phyloP scores from a whole-genome alignment of 1,140 invertebrate genomes.

The Chrysomallon squamiferum region DNA sequence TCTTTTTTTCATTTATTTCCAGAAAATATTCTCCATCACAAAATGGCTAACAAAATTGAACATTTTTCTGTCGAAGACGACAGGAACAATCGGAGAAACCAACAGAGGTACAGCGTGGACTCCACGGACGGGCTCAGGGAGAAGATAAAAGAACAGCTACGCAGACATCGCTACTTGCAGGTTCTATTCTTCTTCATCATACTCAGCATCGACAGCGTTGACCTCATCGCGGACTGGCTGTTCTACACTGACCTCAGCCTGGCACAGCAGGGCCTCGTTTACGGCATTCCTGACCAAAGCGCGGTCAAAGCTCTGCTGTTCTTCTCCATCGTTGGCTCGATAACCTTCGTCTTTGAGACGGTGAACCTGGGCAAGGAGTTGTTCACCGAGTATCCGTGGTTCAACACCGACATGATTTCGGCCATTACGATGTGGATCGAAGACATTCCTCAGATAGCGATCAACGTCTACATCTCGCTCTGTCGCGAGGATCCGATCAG shows the following conservation, averaged over 20 bases:
- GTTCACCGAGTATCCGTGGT: conserved; percentile 38
- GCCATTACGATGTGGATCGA: conserved; percentile 49
- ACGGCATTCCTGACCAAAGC: conserved; percentile 35
- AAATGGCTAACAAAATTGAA: no score
- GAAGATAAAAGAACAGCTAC: neutral
- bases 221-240: conserved; percentile 53
- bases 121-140: neutral
- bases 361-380: conserved; percentile 45
- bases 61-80: no score
- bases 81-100: no score
- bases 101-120: no score
- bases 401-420: conserved; percentile 42
- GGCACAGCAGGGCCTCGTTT: conserved; percentile 48
- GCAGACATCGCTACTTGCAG: neutral
- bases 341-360: conserved; percentile 46
- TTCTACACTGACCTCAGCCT: conserved; percentile 42
- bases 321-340: conserved; percentile 50
- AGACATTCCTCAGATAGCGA: conserved; percentile 49
- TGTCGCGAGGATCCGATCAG: conserved; percentile 55
- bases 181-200: conserved; percentile 37
- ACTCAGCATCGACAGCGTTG: conserved; percentile 32
- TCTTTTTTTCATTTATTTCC: no score
- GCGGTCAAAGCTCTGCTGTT: conserved; percentile 35
- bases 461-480: conserved; percentile 40
- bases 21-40: no score